These are phyloP conservation scores for Vultur gryphus DNA, from an alignment of 2,797 vertebrate species.

Conservation along the genomic window DNA sequence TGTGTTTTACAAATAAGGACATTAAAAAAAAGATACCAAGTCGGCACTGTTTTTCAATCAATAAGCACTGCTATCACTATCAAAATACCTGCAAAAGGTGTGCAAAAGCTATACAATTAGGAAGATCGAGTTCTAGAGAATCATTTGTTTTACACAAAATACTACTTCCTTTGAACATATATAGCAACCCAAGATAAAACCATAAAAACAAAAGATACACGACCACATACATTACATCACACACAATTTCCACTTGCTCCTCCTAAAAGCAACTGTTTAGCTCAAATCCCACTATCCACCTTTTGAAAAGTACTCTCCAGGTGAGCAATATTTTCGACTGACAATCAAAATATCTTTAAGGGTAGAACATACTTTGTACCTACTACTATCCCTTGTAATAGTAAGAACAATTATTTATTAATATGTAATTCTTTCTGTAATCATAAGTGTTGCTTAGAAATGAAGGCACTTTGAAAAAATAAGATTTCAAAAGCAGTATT, in stretches of 20 bases:
- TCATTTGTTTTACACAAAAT: neutral
- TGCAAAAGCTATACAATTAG: neutral
- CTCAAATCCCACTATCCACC: neutral
- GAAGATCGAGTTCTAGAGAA: neutral
- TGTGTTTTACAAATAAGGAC: neutral
- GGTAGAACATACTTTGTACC: neutral
- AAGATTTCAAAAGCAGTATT: neutral
- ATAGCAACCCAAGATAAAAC: constrained; percentile 13
- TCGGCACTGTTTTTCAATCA: neutral
- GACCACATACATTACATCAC: neutral
- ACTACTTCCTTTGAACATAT: neutral
- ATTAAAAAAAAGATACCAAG: neutral
- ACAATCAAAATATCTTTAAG: neutral
- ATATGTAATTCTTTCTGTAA: neutral
- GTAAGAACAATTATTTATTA: neutral
- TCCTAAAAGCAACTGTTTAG: neutral
- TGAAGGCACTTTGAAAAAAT: neutral
- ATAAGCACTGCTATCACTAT: neutral
- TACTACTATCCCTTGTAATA: neutral
- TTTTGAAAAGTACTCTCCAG: neutral
- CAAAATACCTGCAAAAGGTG: neutral
- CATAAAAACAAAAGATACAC: neutral
- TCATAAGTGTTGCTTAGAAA: neutral
- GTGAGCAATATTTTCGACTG: neutral
- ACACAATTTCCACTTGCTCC: neutral